Evolutionary conservation across 1,140 invertebrate genomes (phyloP).

Genomic region (Apocrypta bakeri): DNA sequence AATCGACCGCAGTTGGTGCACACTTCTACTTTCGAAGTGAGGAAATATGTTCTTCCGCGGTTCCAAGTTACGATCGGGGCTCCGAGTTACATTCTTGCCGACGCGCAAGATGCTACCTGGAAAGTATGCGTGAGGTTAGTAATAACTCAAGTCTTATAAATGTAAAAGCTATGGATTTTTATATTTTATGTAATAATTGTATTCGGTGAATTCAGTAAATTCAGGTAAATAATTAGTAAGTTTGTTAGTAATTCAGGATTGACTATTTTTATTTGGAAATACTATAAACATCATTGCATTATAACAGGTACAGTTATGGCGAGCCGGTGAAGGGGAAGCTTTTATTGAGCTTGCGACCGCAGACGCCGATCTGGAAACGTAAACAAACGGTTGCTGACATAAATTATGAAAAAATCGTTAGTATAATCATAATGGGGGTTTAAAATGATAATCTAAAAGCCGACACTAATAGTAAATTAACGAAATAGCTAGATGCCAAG

Average conservation of each 20-base stretch:
- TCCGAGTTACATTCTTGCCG: conserved; percentile 77
- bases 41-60: conserved; percentile 79
- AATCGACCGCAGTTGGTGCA: conserved; percentile 64
- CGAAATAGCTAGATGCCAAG: conserved; percentile 58
- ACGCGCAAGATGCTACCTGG: conserved; percentile 74
- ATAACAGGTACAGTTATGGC: conserved; percentile 81
- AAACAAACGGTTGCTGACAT: conserved; percentile 69
- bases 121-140: conserved; percentile 78
- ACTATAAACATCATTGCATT: no score
- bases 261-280: no score
- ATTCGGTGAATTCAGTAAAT: no score
- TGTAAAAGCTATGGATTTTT: no score
- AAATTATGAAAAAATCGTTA: conserved; percentile 67
- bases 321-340: conserved; percentile 80
- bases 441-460: background rate
- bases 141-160: background rate
- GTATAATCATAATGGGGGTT: background rate
- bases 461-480: conserved; percentile 6
- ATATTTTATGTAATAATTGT: no score
- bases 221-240: no score
- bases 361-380: conserved; percentile 68
- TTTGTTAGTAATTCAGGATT: no score
- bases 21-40: conserved; percentile 76
- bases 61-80: conserved; percentile 80
- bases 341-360: conserved; percentile 70